Base-by-base conservation (phyloP, 2,888 invertebrate species). In the Thecocarcelia acutangulata region DNA sequence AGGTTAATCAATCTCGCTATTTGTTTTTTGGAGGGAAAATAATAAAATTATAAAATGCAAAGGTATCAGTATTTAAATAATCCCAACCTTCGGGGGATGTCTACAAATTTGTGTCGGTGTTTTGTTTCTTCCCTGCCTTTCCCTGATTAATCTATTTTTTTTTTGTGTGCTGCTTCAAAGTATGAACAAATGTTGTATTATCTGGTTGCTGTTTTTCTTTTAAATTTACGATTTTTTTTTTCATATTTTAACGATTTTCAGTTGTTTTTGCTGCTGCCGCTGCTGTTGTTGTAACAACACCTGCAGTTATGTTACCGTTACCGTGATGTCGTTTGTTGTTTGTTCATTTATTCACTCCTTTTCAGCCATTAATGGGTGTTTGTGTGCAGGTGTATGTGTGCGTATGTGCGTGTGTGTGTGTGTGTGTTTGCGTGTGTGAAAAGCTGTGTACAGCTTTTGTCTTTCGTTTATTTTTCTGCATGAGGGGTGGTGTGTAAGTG, bases 1-100 rank as follows among this genome's bases (percentile, higher is more conserved):
- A 70, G 69, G 59, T 82, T 70, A 82, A 82, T 82, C 78, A 82
- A 78, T 78, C 78, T 78, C 59, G 6, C n/a, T 37, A 15, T 5
- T 21, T 44, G 1, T 52, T 58, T 50, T 40, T 64, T 6, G 11
- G 19, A 11, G 48, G 33, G 11, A 61, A 48, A 66, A 46, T 15
- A 46, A 11, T n/a, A 17, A 42, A 19, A 59, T n/a, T 33, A 64
- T 58, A 69, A 61, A 56, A 61, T 1, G 28, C 50, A 17, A 19
- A 70, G 66, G 78, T 50, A 66, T 75, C 74, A 61, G 48, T 68
- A 69, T 54, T 78, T 58, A 64, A 78, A 78, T 66, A 82, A 78
- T 74, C 21, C 48, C 66, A 59, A 66, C 66, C 78, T 82, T 66
- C 54, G 58, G 78, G 82, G 82, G 74, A 66, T 75, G 82, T 11